phyloP scores from a whole-genome alignment of 2,888 invertebrate genomes.

The Aporophyla nigra region DNA sequence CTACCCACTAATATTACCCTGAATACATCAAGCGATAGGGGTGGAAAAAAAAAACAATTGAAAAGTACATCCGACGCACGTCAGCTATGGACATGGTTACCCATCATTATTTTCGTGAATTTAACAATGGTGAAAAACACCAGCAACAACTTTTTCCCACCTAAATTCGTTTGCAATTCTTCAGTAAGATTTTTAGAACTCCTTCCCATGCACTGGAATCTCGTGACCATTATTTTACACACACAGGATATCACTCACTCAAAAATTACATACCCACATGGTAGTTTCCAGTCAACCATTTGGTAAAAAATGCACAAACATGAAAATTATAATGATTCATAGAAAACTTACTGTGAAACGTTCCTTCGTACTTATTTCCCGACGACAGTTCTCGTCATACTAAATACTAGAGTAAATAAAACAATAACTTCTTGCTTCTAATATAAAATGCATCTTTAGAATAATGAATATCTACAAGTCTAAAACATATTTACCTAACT shows the following conservation, averaged over 20 bases:
- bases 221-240: background rate
- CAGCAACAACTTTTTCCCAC: too few relatives aligned
- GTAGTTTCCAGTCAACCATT: too few relatives aligned
- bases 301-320: background rate
- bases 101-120: too few relatives aligned
- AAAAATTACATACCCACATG: background rate
- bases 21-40: too few relatives aligned
- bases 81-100: too few relatives aligned
- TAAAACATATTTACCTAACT: background rate
- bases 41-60: too few relatives aligned
- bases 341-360: constrained; percentile 16
- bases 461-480: background rate
- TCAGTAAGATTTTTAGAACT: too few relatives aligned
- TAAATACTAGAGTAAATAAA: constrained; percentile 14
- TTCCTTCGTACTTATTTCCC: background rate
- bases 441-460: constrained; percentile 13
- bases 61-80: too few relatives aligned
- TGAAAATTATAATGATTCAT: background rate
- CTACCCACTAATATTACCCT: too few relatives aligned
- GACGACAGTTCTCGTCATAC: background rate
- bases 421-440: background rate
- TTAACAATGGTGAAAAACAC: too few relatives aligned
- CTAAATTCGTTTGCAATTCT: too few relatives aligned
- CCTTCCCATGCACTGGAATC: background rate
- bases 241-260: background rate